Evolutionary conservation across 2,888 invertebrate species (phyloP).

Genomic region (Lucinisca nassula): DNA sequence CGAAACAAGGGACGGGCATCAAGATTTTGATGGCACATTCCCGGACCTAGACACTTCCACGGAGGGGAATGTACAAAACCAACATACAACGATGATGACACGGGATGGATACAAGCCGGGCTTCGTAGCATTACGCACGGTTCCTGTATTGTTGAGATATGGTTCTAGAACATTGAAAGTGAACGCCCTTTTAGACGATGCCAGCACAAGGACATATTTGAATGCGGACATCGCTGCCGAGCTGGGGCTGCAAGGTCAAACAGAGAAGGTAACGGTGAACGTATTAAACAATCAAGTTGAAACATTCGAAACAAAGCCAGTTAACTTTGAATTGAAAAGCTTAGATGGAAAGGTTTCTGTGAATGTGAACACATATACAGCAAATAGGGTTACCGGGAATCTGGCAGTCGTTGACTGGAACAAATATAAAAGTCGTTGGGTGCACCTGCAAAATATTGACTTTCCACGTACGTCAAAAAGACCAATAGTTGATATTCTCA

Average conservation of each 20-base stretch:
- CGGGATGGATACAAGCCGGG: neutral
- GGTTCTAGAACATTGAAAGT: no score
- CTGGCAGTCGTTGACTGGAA: neutral
- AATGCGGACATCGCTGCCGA: no score
- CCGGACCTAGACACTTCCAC: neutral
- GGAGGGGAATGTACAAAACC: neutral
- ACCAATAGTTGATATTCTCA: neutral
- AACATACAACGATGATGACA: neutral
- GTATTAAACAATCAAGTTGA: neutral
- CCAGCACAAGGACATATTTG: no score
- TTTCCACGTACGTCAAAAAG: neutral
- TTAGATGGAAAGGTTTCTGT: neutral
- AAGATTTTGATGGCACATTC: neutral
- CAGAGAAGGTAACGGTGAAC: neutral
- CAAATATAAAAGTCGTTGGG: neutral
- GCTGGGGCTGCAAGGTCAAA: no score
- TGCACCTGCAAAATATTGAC: neutral
- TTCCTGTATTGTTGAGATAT: no score
- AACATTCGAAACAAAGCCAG: neutral
- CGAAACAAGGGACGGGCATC: neutral
- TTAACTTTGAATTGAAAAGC: neutral
- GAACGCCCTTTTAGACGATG: no score
- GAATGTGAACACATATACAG: neutral
- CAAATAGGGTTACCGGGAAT: neutral
- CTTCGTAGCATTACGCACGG: no score